A percentile compares a stretch with the other conserved stretches of the same genome.
phyloP scores from a whole-genome alignment of 2,797 vertebrate species.

The Argyrosomus regius region DNA sequence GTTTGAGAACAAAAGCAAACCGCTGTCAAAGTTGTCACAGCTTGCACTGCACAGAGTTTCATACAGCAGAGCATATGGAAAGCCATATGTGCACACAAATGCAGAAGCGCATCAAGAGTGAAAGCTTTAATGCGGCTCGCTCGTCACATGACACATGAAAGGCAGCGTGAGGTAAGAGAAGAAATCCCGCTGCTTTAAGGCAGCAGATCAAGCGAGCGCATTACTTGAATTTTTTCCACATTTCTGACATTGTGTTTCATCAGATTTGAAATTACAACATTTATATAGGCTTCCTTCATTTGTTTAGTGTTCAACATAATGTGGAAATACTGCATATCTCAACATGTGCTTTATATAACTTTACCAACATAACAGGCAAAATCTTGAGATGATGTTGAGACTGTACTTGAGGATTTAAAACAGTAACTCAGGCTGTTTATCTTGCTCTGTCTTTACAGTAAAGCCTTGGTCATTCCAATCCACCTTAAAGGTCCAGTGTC shows the following conservation, averaged over 20 bases:
- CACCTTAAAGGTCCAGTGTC: conserved; percentile 26
- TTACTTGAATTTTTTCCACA: not conserved
- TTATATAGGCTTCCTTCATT: not conserved
- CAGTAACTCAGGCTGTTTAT: not conserved
- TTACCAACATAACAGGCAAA: not conserved
- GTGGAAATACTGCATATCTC: not conserved
- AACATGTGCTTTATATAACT: not conserved
- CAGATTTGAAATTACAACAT: not conserved
- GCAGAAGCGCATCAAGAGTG: conserved; percentile 24
- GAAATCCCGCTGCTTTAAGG: not conserved
- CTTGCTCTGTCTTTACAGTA: not conserved
- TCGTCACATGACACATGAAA: conserved; percentile 11
- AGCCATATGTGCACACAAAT: conserved; percentile 15
- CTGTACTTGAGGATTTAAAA: not conserved
- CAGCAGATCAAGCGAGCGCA: not conserved
- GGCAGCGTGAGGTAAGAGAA: not conserved
- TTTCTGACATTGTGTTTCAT: not conserved
- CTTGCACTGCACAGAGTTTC: not conserved
- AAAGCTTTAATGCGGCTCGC: conserved; percentile 30
- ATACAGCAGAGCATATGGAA: conserved; percentile 18
- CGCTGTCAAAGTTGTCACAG: not conserved
- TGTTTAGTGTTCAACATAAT: not conserved
- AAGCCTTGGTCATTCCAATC: conserved; percentile 21
- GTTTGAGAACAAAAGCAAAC: not conserved
- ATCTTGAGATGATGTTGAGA: not conserved